A percentile compares a stretch with the other conserved stretches of the same genome.
Conservation (phyloP, 2,113 vertebrate species). For the Salvelinus alpinus region DNA sequence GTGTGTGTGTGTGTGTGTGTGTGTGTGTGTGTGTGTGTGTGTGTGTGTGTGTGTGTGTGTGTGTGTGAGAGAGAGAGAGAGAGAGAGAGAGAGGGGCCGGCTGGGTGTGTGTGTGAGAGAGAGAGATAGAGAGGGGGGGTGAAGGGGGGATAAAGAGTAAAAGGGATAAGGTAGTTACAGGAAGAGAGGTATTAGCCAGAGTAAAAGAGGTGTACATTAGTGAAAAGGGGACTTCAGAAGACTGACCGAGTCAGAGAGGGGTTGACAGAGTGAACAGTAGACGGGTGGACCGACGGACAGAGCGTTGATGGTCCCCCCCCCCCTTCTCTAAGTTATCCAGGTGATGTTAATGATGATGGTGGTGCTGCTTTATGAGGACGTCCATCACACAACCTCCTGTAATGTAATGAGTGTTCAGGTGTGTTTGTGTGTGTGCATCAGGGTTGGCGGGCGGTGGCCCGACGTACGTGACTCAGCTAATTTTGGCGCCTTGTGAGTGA, state of each 20-base stretch:
- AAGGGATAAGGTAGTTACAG: slow-evolving; percentile 34
- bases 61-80: too few species aligned
- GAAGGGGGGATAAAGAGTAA: not conserved
- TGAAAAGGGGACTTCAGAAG: not conserved
- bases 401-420: not conserved
- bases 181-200: not conserved
- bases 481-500: slow-evolving; percentile 12
- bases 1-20: too few species aligned
- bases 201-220: not conserved
- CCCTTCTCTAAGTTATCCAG: not conserved
- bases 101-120: slow-evolving; percentile 23
- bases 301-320: not conserved
- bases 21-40: too few species aligned
- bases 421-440: not conserved
- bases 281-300: not conserved
- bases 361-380: slow-evolving; percentile 5
- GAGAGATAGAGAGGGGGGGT: too few species aligned
- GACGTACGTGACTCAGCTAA: slow-evolving; percentile 29
- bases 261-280: not conserved
- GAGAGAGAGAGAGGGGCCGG: slow-evolving; percentile 41
- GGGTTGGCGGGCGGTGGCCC: not conserved
- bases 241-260: not conserved
- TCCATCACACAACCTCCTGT: slow-evolving; percentile 8
- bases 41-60: too few species aligned
- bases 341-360: slow-evolving; percentile 12